Evolutionary conservation across 1,140 invertebrate genomes (phyloP), one percentile per base, ranked within the genome.

Genomic region (Anastrepha obliqua): DNA sequence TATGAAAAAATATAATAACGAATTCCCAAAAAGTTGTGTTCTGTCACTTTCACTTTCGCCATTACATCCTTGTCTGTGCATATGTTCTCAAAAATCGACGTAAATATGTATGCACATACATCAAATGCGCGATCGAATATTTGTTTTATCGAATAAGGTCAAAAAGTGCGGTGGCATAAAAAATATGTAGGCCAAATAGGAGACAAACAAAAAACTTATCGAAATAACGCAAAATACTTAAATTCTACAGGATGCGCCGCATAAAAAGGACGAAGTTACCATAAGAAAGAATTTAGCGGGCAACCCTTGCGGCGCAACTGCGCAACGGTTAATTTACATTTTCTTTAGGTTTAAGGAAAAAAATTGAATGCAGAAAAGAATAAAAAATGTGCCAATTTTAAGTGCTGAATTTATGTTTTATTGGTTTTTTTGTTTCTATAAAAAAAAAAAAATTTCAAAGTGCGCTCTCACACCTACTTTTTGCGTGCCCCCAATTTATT

Each of bases 161-260:
- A 29, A 29, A 29, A 29, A 29, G 29, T 29, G 29, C 29, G 29
- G 29, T 29, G 29, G 29, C 29, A 29, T 20, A 58, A 51, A 81
- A 81, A 58, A 58, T 58, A 81, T 17, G n/a, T 81, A 81, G 74
- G 74, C 8, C 47, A 81, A 9, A 81, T 55, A 29, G 7, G 9
- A 20, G 9, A 0, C 20, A 81, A 55, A 29, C 5, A 81, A 81
- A 78, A 7, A 47, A 65, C 13, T 9, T 15, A 74, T 74, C 44
- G 17, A 74, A 47, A 44, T 74, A 74, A 17, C 70, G 13, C 29
- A 29, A 81, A 81, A 81, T 29, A 55, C 47, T 55, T 20, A 81
- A 81, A 51, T 13, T 20, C 47, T n/a, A 2, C 47, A 81, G 42
- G 42, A 29, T 3, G 13, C 11, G 0, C 47, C 17, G 44, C 4